A percentile compares a stretch with the other conserved stretches of the same genome.
These are phyloP conservation scores for Cotesia chilonis DNA, from an alignment of 1,140 invertebrate species.

Conservation along the genomic window DNA sequence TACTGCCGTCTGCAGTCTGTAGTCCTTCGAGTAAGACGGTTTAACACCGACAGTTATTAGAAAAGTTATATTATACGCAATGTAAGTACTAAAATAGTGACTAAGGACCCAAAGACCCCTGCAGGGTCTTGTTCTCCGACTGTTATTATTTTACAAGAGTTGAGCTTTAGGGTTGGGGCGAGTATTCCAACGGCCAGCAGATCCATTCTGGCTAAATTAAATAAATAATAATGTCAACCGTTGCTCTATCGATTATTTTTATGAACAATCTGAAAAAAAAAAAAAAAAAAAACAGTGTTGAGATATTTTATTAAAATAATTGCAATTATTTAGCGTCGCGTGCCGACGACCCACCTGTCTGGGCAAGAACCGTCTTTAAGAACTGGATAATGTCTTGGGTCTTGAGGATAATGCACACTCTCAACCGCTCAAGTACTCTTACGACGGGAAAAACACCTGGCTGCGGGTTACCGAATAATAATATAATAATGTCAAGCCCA, in stretches of 20 bases:
- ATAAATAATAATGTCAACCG: no score
- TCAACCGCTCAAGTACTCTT: neutral
- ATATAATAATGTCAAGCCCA: no score
- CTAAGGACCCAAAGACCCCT: no score
- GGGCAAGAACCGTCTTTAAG: no score
- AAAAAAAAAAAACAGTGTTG: neutral
- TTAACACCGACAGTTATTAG: conserved; percentile 31
- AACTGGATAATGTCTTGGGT: neutral
- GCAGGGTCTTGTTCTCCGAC: no score
- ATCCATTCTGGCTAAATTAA: no score
- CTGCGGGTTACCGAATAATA: conserved; percentile 7
- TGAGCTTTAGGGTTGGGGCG: no score
- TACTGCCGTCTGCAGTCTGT: conserved; percentile 45
- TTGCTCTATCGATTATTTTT: no score
- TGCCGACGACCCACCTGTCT: neutral
- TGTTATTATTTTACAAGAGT: no score
- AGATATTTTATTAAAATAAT: neutral
- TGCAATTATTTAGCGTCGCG: neutral
- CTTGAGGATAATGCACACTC: conserved; percentile 5
- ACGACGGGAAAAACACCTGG: conserved; percentile 7
- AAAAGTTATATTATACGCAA: no score
- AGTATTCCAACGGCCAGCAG: no score
- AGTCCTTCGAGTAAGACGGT: conserved; percentile 40
- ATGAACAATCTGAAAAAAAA: neutral
- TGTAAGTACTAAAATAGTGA: no score